Conservation (phyloP, 2,888 invertebrate genomes). For the Pandemis corylana region DNA sequence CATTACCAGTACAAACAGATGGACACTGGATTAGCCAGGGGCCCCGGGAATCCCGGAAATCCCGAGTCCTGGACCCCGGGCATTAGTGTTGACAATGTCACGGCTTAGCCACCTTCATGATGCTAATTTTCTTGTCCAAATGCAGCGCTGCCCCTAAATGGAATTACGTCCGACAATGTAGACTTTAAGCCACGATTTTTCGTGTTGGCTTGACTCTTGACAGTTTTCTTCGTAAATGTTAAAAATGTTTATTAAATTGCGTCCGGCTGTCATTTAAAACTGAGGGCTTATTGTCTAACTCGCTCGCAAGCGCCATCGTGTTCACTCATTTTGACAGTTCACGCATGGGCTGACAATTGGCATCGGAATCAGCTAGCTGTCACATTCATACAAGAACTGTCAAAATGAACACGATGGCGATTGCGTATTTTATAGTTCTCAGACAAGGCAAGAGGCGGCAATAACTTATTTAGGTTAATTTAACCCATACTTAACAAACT, state of each 20-base stretch:
- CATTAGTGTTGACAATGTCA: slow-evolving; percentile 38
- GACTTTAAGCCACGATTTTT: slow-evolving; percentile 17
- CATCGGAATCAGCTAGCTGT: too few species aligned
- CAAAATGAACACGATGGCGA: too few species aligned
- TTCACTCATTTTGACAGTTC: too few species aligned
- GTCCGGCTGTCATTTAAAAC: too few species aligned
- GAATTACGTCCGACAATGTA: slow-evolving; percentile 30
- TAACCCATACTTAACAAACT: too few species aligned
- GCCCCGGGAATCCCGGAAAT: neutral
- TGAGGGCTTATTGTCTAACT: too few species aligned
- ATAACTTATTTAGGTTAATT: too few species aligned
- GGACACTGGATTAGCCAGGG: slow-evolving; percentile 35
- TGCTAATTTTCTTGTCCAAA: slow-evolving; percentile 39
- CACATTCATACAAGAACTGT: too few species aligned
- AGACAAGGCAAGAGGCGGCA: too few species aligned
- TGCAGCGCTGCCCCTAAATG: slow-evolving; percentile 17
- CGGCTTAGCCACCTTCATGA: slow-evolving; percentile 40
- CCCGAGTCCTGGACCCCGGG: slow-evolving; percentile 21
- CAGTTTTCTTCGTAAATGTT: slow-evolving; percentile 1
- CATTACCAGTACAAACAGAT: neutral
- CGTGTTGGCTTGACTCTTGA: neutral
- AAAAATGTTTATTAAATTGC: too few species aligned
- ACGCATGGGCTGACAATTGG: too few species aligned
- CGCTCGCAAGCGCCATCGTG: too few species aligned
- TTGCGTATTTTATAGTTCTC: neutral